phyloP scores from a whole-genome alignment of 2,888 invertebrate species.

The Argyresthia albistria region DNA sequence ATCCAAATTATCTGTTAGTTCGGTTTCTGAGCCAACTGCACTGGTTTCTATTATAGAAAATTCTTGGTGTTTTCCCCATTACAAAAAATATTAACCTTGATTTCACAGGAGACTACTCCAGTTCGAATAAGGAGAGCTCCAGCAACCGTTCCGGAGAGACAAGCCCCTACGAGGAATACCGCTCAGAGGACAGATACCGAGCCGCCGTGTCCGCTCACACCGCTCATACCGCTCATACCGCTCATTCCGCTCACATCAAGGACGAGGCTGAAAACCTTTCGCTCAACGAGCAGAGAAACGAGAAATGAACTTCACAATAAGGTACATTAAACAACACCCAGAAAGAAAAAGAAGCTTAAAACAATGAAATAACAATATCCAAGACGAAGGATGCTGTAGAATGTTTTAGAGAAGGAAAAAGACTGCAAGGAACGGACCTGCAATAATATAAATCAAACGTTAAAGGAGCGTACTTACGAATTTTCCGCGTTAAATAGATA shows the following conservation, averaged over 20 bases:
- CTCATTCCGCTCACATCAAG: constrained; percentile 35
- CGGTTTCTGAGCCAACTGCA: neutral
- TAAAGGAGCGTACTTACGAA: constrained; percentile 2
- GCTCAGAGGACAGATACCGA: constrained; percentile 54
- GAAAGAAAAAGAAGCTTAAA: too few species aligned
- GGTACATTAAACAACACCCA: too few species aligned
- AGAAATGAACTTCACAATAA: constrained; percentile 34
- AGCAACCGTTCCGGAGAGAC: constrained; percentile 57
- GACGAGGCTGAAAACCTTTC: constrained; percentile 68
- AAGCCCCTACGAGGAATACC: constrained; percentile 61
- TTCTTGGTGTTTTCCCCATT: neutral
- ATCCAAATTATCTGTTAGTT: too few species aligned
- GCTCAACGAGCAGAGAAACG: constrained; percentile 64
- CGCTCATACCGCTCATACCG: constrained; percentile 25
- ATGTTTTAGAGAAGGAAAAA: too few species aligned
- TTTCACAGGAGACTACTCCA: constrained; percentile 41
- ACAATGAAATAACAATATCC: too few species aligned
- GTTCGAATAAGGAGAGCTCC: constrained; percentile 51
- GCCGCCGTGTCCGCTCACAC: constrained; percentile 32
- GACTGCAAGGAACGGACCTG: too few species aligned
- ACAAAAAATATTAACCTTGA: neutral
- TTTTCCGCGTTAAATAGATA: constrained; percentile 1
- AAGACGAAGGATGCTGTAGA: too few species aligned
- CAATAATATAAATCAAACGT: too few species aligned
- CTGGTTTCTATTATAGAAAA: neutral